These are phyloP conservation scores for Ceryle rudis DNA, from an alignment of 2,797 vertebrate genomes.

Conservation along the genomic window DNA sequence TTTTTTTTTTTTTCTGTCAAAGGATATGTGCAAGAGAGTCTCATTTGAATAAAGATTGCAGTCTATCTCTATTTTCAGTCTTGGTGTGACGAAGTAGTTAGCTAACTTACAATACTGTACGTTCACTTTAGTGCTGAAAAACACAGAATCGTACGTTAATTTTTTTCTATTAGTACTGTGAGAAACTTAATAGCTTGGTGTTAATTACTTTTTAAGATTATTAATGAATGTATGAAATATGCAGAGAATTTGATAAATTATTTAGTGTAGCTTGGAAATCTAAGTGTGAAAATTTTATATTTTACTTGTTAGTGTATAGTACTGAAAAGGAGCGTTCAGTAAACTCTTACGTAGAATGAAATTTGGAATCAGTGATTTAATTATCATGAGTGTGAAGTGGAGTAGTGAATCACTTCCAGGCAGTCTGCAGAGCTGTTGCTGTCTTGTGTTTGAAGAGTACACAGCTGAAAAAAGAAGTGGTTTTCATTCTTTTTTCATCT, in stretches of 20 bases:
- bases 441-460: neutral
- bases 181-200: neutral
- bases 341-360: neutral
- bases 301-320: neutral
- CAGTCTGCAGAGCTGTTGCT: constrained; percentile 24
- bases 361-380: constrained; percentile 7
- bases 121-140: neutral
- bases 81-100: neutral
- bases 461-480: constrained; percentile 18
- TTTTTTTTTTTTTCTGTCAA: neutral
- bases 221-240: neutral
- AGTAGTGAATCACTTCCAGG: constrained; percentile 20
- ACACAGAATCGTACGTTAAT: neutral
- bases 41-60: neutral
- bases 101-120: neutral
- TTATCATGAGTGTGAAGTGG: neutral
- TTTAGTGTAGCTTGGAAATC: neutral
- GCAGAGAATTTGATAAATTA: neutral
- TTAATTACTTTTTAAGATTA: neutral
- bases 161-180: neutral
- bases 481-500: neutral
- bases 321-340: neutral
- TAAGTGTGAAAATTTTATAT: neutral
- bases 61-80: rapidly evolving
- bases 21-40: neutral